Evolutionary conservation across 1,140 invertebrate species (phyloP), one percentile per base, ranked within the genome.

Genomic region (Thaumetopoea pityocampa): DNA sequence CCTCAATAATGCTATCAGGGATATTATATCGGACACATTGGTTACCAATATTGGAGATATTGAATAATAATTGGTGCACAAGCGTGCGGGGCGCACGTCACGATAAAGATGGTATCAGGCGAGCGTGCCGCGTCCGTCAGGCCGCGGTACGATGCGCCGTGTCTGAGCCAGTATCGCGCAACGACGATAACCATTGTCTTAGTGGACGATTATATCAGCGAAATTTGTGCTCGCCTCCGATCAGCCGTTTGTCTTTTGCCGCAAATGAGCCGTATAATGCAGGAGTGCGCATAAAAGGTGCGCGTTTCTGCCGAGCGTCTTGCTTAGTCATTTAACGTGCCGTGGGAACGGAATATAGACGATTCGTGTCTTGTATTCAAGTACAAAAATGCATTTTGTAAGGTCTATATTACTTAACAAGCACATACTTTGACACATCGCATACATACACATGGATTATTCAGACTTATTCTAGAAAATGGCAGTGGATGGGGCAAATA

Each of bases 51-150:
- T 57, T 45, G 48, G 49, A 58, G 59, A 65, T 77, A 78, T 81
- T 78, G 73, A 77, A 81, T 79, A 78, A 68, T 78, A 81, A 78
- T 81, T 81, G 72, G 73, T 74, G 65, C 77, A 72, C 62, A 67
- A 45, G 37, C 44, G 50, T 45, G 49, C 43, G 43, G 51, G 51
- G 30, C 33, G 40, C 46, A 42, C 65, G 66, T 77, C 73, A 78
- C 73, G 73, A 78, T 63, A 51, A 60, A 66, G 77, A 81, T 81
- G 55, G 32, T 77, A 81, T 79, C 73, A 23, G 30, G 27, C 32
- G 60, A 66, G 65, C 77, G 72, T 76, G 77, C 77, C 52, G 77
- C 67, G 77, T 81, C 77, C 77, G 74, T 81, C 77, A 78, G 73
- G 28, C 37, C 41, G 48, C 51, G n/a, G n/a, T n/a, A n/a, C n/a